These are phyloP conservation scores for Venturia canescens DNA, from an alignment of 1,140 invertebrate genomes.

Conservation along the genomic window DNA sequence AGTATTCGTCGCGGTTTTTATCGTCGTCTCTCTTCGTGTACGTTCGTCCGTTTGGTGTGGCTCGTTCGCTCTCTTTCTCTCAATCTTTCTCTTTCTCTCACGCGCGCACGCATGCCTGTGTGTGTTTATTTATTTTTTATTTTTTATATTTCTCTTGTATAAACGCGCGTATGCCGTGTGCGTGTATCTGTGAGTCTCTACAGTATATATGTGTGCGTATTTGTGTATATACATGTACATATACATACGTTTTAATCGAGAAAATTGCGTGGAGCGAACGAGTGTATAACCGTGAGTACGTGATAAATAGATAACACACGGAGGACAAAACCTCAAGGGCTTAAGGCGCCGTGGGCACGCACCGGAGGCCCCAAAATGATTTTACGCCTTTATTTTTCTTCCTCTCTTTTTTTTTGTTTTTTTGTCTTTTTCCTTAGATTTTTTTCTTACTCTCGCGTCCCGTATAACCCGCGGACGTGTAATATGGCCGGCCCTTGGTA, in stretches of 20 bases:
- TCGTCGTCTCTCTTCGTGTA: conserved; percentile 6
- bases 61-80: too few relatives aligned
- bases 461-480: conserved; percentile 36
- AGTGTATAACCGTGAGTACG: too few relatives aligned
- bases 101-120: conserved; percentile 8
- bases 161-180: conserved; percentile 16
- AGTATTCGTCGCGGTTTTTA: conserved; percentile 29
- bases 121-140: conserved; percentile 19
- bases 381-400: too few relatives aligned
- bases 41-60: too few relatives aligned
- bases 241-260: conserved; percentile 7
- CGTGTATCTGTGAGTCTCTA: neutral
- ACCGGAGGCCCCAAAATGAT: neutral
- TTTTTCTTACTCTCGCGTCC: neutral
- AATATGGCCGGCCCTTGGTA: conserved; percentile 63
- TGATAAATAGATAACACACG: neutral
- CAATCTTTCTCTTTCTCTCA: neutral
- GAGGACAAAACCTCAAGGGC: neutral
- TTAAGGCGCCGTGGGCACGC: neutral
- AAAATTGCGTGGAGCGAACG: too few relatives aligned
- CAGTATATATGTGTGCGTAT: neutral
- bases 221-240: neutral
- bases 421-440: neutral
- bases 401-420: neutral
- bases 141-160: conserved; percentile 26